Evolutionary conservation across 2,888 invertebrate species (phyloP), one percentile per base, ranked within the genome.

Genomic region (Cistogaster globosa): DNA sequence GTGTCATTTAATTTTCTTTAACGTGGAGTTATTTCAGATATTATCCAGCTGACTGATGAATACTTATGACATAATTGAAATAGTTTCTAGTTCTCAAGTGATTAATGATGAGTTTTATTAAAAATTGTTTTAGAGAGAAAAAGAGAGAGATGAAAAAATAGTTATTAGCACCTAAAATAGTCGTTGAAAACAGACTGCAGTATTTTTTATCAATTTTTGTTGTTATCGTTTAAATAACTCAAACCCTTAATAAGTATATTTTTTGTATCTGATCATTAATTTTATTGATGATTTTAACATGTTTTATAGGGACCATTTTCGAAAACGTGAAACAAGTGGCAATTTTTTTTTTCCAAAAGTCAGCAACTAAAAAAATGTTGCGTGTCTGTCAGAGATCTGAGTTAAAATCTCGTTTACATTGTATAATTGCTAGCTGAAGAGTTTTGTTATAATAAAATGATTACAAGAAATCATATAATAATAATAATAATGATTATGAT

Each of bases 401-500:
- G 38, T 42, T 72, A 36, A 60, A 74, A 80, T 80, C 74, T 58
- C 67, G 67, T 62, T 62, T 75, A 55, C 60, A 65, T 81, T 81
- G 74, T 74, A 81, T 81, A 74, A 74, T 74, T 74, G 62, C 53
- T 60, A 38, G 60, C 53, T 51, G 4, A 14, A 20, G 22, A 42
- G 42, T 53, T 74, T 68, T 68, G 55, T 55, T 78, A 45, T 71
- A 71, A 71, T 71, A 16, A 55, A 62, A 81, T 75, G 53, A 62
- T 68, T 81, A 81, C 62, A 81, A 45, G 60, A 60, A 69, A 32
- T 42, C 58, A 72, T 2, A 60, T 42, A 55, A 55, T 51, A 58
- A 77, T 22, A 22, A 67, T 58, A n/a, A 67, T 58, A 8, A 67
- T 36, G n/a, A 48, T 32, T 32, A 36, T 20, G 36, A 63, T 75